Evolutionary conservation across 1,140 invertebrate genomes (phyloP), one percentile per base, ranked within the genome.

Genomic region (Drosophila trapezifrons): DNA sequence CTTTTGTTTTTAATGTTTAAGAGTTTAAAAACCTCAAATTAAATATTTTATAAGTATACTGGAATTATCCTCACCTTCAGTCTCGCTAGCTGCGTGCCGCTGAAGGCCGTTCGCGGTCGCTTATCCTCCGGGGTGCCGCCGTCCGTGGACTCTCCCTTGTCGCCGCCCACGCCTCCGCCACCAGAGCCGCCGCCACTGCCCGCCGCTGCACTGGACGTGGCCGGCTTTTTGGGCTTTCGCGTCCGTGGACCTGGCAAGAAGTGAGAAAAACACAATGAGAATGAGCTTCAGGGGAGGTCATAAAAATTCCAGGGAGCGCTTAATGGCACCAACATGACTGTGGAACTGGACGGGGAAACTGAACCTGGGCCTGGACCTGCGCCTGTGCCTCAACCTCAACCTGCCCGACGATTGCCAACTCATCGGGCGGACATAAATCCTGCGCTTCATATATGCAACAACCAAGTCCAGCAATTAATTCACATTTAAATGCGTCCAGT

Each of bases 71-170:
- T 84, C 89, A 94, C 94, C 93, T 99, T 99, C 58, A 99, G 93
- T 80, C 97, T 95, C 2, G 96, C 95, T 76, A 99, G 93, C 92
- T 99, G 99, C 42, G 99, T 97, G 13, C 96, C 96, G 73, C 98
- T 99, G 93, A 99, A 99, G 4, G 99, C 98, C 10, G 99, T 99
- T 51, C 99, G 93, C 0, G 99, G 98, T 79, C 99, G 93, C 92
- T 99, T 99, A 91, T 99, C 98, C 81, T 98, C 97, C 46, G 95
- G 74, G 67, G 79, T 52, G 65, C 59, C 49, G 17, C 59, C 54
- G 27, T 63, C 65, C 60, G 67, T 32, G 54, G 63, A 49, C 49
- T 65, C 79, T 15, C 37, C 27, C 45, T 79, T 78, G 18, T 78
- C 75, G 87, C 78, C 93, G 43, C 52, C 59, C 10, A 56, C 56